Conservation (phyloP, 1,140 invertebrate species). For the Megathymus violae region DNA sequence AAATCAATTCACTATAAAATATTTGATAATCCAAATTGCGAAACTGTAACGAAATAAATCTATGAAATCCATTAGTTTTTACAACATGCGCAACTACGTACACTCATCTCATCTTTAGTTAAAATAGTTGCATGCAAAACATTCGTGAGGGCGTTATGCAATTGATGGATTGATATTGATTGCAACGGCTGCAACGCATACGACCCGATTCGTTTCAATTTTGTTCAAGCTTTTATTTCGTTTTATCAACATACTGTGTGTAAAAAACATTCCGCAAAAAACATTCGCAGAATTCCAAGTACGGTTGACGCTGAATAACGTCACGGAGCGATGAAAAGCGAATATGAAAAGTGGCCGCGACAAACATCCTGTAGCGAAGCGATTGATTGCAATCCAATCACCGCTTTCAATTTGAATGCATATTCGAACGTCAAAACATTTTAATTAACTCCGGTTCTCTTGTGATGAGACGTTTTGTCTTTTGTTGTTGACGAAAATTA, state of each 20-base stretch:
- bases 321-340: slow-evolving; percentile 3
- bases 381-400: slow-evolving; percentile 22
- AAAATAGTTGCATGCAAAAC: no score
- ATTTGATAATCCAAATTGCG: no score
- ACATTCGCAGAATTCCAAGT: slow-evolving; percentile 4
- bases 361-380: slow-evolving; percentile 21
- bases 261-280: neutral
- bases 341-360: slow-evolving; percentile 22
- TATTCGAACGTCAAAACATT: slow-evolving; percentile 15
- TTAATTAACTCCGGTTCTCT: slow-evolving; percentile 20
- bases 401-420: slow-evolving; percentile 19
- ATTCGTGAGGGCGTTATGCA: slow-evolving; percentile 39
- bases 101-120: no score
- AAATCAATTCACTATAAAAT: no score
- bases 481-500: slow-evolving; percentile 10
- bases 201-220: slow-evolving; percentile 9
- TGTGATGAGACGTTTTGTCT: slow-evolving; percentile 4
- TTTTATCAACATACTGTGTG: no score
- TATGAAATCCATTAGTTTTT: no score
- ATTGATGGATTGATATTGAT: slow-evolving; percentile 36
- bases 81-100: no score
- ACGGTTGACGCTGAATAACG: neutral
- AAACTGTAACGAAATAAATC: no score
- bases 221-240: neutral
- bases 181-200: slow-evolving; percentile 26